A percentile compares a stretch with the other conserved stretches of the same genome.
Evolutionary conservation across 2,113 vertebrate genomes (phyloP).

Genomic region (Zosterops borbonicus): DNA sequence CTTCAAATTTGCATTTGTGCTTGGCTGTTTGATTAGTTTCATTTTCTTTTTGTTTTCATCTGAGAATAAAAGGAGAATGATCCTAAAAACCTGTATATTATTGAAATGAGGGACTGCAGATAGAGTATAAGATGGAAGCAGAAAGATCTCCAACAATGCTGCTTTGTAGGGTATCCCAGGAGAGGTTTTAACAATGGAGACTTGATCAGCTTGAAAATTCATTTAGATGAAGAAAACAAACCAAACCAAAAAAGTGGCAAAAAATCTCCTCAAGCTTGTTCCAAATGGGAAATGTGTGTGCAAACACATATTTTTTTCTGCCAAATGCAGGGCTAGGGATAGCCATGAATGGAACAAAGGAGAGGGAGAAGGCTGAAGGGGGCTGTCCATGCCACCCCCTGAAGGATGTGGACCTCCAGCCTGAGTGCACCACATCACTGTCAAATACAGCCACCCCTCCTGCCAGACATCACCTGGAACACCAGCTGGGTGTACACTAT

Average conservation of each 20-base stretch:
- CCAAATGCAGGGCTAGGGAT: not conserved
- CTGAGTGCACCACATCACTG: fast-evolving
- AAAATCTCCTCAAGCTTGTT: fast-evolving
- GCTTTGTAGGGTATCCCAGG: not conserved
- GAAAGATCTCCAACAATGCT: not conserved
- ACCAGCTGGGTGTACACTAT: fast-evolving
- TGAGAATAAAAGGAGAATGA: not conserved
- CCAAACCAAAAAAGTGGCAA: not conserved
- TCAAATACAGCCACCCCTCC: not conserved
- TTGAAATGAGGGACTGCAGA: not conserved
- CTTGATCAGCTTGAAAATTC: not conserved
- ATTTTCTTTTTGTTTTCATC: not conserved
- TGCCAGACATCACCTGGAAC: not conserved
- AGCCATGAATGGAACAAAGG: not conserved
- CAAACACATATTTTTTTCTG: not conserved
- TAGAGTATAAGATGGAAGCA: not conserved
- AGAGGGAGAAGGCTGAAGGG: not conserved
- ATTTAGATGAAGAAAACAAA: not conserved
- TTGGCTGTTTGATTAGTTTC: not conserved
- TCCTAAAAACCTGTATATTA: not conserved
- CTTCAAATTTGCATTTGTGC: not conserved
- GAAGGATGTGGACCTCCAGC: not conserved
- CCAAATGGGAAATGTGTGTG: not conserved
- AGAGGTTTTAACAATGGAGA: not conserved
- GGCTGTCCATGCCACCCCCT: not conserved